These are phyloP conservation scores for Brachymystax lenok DNA, from an alignment of 2,797 vertebrate genomes.

Conservation along the genomic window DNA sequence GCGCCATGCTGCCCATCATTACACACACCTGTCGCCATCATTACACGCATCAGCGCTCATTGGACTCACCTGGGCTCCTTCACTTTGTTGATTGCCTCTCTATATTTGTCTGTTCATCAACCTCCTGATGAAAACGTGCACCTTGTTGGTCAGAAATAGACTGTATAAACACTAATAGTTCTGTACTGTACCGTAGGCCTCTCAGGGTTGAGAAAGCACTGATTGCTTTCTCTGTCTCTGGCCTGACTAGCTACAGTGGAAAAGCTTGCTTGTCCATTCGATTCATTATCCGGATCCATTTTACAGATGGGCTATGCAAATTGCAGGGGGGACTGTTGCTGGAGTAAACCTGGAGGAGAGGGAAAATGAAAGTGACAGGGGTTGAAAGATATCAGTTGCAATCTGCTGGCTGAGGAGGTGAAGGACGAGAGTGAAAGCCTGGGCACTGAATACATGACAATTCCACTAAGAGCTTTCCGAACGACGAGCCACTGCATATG, in stretches of 20 bases:
- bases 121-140: background rate
- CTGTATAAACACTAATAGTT: background rate
- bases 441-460: conserved; percentile 32
- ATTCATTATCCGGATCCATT: conserved; percentile 13
- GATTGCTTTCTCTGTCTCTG: conserved; percentile 35
- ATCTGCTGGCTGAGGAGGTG: conserved; percentile 44
- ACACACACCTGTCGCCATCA: no score
- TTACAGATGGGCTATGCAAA: conserved; percentile 1
- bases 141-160: background rate
- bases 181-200: background rate
- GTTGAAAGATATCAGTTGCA: conserved; percentile 46
- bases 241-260: conserved; percentile 9
- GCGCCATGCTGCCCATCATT: no score
- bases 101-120: no score
- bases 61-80: no score
- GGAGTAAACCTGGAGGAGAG: conserved; percentile 11
- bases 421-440: background rate
- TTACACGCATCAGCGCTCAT: no score
- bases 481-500: conserved; percentile 36
- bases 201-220: conserved; percentile 15
- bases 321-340: background rate
- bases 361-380: conserved; percentile 31
- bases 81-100: no score
- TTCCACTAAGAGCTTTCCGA: conserved; percentile 41
- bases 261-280: conserved; percentile 4